Base-by-base conservation (phyloP, 1,140 invertebrate genomes). In the Yoshiicerus persimilis region DNA sequence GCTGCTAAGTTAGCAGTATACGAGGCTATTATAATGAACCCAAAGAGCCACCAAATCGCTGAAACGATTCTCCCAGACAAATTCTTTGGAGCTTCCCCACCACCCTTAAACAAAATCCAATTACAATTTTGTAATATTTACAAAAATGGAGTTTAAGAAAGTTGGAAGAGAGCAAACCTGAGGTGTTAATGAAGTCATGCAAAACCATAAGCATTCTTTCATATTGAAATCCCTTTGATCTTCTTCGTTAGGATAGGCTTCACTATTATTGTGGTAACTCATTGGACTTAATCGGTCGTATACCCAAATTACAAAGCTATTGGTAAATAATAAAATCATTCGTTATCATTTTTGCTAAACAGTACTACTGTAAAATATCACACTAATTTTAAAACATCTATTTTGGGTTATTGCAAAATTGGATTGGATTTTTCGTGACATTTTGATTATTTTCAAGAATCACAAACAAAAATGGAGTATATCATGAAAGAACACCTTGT, bases 181-280 rank as follows among this genome's bases (percentile, higher is more conserved):
- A 0, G 98, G 98, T 0, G 98, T 99, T 9, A 99, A 92, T 0
- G 98, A 99, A 27, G 98, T 99, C 97, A 99, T 99, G 92, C 98
- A 99, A 92, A 99, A 99, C 98, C 98, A 99, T 0, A 99, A 93
- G 92, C 97, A 98, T 93, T 99, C 98, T 91, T 99, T 99, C 1
- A 99, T 93, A 25, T 96, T 98, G 91, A 99, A 99, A 91, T 98
- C 96, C 13, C 98, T 93, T 91, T 98, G 98, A 92, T 99, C 98
- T 87, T 98, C 96, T 89, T 98, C 97, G 90, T 98, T 95, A 92
- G 96, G 96, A 92, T 98, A 98, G 91, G 98, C 97, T 77, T 97
- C 96, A 20, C 95, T 93, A 91, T 99, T 99, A 91, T 99, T 99
- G 91, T 98, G 97, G 90, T 97, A 98, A 90, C 97, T 98, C 92